Conservation (phyloP, 2,113 vertebrate species). For the Tenebrosternarchus preto region DNA sequence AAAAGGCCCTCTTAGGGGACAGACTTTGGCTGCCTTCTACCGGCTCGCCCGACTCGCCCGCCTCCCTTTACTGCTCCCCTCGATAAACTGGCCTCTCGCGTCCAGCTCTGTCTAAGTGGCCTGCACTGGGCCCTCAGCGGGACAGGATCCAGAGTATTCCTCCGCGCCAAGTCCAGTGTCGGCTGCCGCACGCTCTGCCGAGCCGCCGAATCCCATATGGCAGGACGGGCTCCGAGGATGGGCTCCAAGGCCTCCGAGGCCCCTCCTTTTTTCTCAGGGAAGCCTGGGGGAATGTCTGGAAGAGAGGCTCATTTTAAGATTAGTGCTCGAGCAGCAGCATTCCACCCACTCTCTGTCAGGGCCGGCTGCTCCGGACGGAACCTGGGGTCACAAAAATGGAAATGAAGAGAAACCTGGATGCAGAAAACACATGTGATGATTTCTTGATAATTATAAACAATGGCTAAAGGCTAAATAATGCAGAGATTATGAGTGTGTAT, state of each 20-base stretch:
- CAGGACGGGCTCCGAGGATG: not conserved
- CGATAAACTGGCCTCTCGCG: slow-evolving; percentile 12
- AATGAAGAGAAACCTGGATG: slow-evolving; percentile 1
- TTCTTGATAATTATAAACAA: too few relatives aligned
- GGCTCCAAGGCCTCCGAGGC: not conserved
- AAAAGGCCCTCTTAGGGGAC: slow-evolving; percentile 57
- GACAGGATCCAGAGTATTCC: not conserved
- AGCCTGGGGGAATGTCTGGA: not conserved
- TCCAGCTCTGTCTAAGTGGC: slow-evolving; percentile 10
- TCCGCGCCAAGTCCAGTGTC: not conserved
- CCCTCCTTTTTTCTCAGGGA: not conserved
- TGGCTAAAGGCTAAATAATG: too few relatives aligned
- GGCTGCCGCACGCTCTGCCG: not conserved
- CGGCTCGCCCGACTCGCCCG: not conserved
- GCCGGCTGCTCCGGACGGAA: not conserved
- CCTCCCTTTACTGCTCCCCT: slow-evolving; percentile 9
- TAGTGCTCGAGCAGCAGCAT: not conserved
- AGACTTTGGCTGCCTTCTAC: not conserved
- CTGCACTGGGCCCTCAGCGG: not conserved
- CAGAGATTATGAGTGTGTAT: too few relatives aligned
- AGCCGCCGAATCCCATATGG: slow-evolving; percentile 18
- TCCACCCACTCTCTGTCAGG: not conserved
- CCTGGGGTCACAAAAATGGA: not conserved
- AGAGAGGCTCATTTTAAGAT: slow-evolving; percentile 3
- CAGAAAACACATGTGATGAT: too few relatives aligned